Evolutionary conservation across 2,797 vertebrate genomes (phyloP).

Genomic region (Tokudaia muenninki): DNA sequence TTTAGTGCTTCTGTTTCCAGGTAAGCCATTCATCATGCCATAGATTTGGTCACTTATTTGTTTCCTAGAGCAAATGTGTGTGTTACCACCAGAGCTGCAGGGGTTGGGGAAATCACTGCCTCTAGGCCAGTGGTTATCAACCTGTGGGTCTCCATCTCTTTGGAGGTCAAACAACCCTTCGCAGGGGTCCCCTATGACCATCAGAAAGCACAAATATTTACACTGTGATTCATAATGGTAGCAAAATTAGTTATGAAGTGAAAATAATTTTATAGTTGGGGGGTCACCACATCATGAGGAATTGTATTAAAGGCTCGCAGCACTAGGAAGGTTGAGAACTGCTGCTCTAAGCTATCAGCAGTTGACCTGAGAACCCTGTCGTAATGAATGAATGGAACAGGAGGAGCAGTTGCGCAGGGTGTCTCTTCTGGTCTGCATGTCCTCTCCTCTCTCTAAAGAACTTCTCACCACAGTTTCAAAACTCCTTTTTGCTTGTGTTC

Average conservation of each 20-base stretch:
- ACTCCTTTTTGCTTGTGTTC: not conserved
- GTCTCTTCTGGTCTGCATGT: not conserved
- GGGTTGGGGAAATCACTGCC: not conserved
- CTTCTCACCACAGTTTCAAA: not conserved
- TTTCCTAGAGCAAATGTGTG: not conserved
- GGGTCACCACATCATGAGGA: not conserved
- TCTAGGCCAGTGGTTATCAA: not conserved
- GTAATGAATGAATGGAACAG: not conserved
- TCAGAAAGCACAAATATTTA: not conserved
- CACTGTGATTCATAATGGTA: not conserved
- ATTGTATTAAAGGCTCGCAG: not conserved
- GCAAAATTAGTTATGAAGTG: not conserved
- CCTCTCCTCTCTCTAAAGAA: not conserved
- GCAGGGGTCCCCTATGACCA: not conserved
- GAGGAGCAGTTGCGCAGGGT: not conserved
- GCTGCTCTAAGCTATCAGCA: not conserved
- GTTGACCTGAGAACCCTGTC: not conserved
- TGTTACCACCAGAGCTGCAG: not conserved
- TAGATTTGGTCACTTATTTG: not conserved
- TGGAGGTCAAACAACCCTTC: not conserved
- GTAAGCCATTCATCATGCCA: not conserved
- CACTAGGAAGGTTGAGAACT: not conserved
- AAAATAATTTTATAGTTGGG: not conserved
- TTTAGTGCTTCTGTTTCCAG: not conserved
- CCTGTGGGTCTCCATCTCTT: not conserved